Evolutionary conservation across 2,888 invertebrate species (phyloP).

Genomic region (Hemaris fuciformis): DNA sequence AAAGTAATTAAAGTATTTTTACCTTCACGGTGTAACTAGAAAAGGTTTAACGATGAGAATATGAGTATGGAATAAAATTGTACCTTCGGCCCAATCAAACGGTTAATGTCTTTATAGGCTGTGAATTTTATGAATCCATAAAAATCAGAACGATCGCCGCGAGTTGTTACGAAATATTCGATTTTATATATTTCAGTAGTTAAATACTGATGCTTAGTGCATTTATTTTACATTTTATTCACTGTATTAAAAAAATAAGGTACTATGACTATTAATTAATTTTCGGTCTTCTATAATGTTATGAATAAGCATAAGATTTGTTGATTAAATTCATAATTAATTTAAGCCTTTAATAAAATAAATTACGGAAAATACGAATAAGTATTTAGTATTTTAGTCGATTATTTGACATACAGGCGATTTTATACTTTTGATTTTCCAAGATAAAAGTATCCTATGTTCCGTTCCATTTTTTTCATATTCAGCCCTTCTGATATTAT

Average conservation of each 20-base stretch:
- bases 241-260: neutral
- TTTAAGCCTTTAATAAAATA: too few relatives aligned
- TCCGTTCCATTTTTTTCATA: too few relatives aligned
- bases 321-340: too few relatives aligned
- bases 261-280: too few relatives aligned
- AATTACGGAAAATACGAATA: too few relatives aligned
- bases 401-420: too few relatives aligned
- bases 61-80: neutral
- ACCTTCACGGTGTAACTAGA: neutral
- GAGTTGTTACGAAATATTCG: neutral
- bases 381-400: too few relatives aligned
- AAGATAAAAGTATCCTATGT: too few relatives aligned
- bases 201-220: neutral
- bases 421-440: neutral
- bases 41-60: conserved; percentile 3
- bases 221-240: conserved; percentile 7
- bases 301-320: too few relatives aligned
- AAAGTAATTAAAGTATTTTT: neutral
- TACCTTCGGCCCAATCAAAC: conserved; percentile 1
- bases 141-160: conserved; percentile 21
- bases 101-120: conserved; percentile 16
- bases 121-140: conserved; percentile 23
- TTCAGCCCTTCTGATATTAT: too few relatives aligned
- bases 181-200: conserved; percentile 7
- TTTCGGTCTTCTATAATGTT: too few relatives aligned